Base-by-base conservation (phyloP, 1,140 invertebrate species). In the Macrobrachium nipponense region DNA sequence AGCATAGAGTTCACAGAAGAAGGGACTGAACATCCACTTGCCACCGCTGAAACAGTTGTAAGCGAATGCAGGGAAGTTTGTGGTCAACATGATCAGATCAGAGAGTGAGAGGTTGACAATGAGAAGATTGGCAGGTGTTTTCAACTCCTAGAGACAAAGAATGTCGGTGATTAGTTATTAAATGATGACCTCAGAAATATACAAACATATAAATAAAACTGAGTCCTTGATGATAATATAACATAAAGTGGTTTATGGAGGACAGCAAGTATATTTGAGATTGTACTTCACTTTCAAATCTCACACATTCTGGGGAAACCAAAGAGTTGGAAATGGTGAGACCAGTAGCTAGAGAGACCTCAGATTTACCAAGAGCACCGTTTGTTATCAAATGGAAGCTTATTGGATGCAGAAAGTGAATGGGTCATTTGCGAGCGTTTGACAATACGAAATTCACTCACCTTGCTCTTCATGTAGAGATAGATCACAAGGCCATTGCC, bases 31-130 rank as follows among this genome's bases (percentile, higher is more conserved):
- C 70, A 70, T 79, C 89, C 89, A 89, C 12, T 78, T 23, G 18
- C 86, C 86, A n/a, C 85, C 80, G 61, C 61, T 86, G 72, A 89
- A 97, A 91, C 96, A 96, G 91, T 96, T 97, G 86, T 96, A 93
- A 61, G 96, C 94, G 95, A 97, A 96, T 83, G 95, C 93, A 51
- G 96, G 96, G 87, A 95, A 94, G 68, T 89, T 83, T 51, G 89
- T 85, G 18, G 85, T 43, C 36, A 89, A 87, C 95, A 97, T 97
- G 59, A 94, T 91, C 90, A 97, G 96, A 90, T 98, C 96, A 12
- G 95, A 96, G 90, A 97, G 94, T 14, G 96, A 96, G 89, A 97
- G 92, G 91, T 97, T 97, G 70, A 97, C 93, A 15, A 97, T 95
- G 51, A 97, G 92, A 80, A 97, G 91, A 91, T 97, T 97, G 82